Evolutionary conservation across 2,888 invertebrate genomes (phyloP).

Genomic region (Caenorhabditis becei): DNA sequence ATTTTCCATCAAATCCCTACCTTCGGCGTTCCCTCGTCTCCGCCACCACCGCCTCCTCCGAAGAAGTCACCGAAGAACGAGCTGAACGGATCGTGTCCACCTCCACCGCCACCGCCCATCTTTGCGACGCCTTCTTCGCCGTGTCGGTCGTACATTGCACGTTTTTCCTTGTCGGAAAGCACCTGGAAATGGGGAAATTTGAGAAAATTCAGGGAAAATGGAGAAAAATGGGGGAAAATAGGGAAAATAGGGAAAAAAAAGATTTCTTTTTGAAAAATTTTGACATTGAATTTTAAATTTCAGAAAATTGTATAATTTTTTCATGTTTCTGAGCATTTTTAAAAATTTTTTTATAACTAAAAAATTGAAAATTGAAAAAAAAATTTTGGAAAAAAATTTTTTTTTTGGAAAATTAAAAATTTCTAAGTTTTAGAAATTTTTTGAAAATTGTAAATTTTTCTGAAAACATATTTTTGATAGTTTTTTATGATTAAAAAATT

Average conservation of each 20-base stretch:
- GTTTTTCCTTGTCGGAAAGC: conserved; percentile 92
- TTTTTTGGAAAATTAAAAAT: too few relatives aligned
- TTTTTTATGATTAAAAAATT: too few relatives aligned
- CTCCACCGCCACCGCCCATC: conserved; percentile 86
- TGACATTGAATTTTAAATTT: neutral
- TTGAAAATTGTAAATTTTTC: too few relatives aligned
- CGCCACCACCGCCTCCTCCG: conserved; percentile 85
- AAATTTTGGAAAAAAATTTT: conserved; percentile 3
- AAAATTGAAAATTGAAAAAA: neutral
- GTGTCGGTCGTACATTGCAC: conserved; percentile 94
- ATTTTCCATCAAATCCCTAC: conserved; percentile 20
- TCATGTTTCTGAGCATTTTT: neutral
- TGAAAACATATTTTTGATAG: conserved; percentile 13
- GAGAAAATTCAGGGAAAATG: neutral
- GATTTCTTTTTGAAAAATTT: neutral
- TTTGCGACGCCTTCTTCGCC: conserved; percentile 98
- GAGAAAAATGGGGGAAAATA: too few relatives aligned
- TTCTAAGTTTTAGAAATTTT: too few relatives aligned
- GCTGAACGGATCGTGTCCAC: conserved; percentile 90
- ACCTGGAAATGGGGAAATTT: conserved; percentile 83
- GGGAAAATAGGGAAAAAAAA: too few relatives aligned
- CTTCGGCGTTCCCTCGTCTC: conserved; percentile 83
- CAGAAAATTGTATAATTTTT: neutral
- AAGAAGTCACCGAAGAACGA: conserved; percentile 90
- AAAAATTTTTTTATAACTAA: neutral